Base-by-base conservation (phyloP, 2,888 invertebrate species). In the Sicus ferrugineus region DNA sequence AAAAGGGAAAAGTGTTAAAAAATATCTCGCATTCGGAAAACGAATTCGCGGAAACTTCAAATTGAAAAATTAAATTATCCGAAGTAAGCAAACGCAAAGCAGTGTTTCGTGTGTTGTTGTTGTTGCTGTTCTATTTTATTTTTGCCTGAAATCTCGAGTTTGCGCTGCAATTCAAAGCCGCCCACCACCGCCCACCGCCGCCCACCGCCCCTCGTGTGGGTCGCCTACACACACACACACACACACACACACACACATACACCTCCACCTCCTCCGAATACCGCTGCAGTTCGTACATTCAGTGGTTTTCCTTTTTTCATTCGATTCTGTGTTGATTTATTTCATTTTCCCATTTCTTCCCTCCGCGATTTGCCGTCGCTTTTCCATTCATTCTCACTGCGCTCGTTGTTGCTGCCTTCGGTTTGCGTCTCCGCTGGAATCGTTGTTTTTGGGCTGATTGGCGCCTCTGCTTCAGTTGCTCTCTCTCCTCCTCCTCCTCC, bases 131-230 rank as follows among this genome's bases (percentile, higher is more conserved):
- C 63, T 38, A 26, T 61, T 54, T 16, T 56, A 28, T 54, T 56
- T 3, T n/a, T 30, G 28, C 30, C 16, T 9, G 1, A 5, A 30
- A 56, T 30, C 38, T n/a, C 23, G 61, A 61, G 61, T 42, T 61
- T 61, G 61, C 61, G 61, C 61, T 61, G 61, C 42, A 42, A 42
- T 42, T 26, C 2, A 21, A 59, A 61, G 26, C 23, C 61, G 42
- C 61, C 61, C 61, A 61, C 61, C 61, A 26, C 23, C 61, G 26
- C 61, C 61, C 61, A 61, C 26, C 28, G 42, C 61, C 61, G 34
- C 63, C 63, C 30, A 30, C 14, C 63, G n/a, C 46, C 59, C 34
- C n/a, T 11, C 11, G 34, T 34, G 9, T 23, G 21, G 30, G 31
- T 5, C 34, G 19, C 61, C 2, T 21, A 31, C 59, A 61, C 61